Evolutionary conservation across 2,113 vertebrate species (phyloP), one percentile per base, ranked within the genome.

Genomic region (Felis catus): DNA sequence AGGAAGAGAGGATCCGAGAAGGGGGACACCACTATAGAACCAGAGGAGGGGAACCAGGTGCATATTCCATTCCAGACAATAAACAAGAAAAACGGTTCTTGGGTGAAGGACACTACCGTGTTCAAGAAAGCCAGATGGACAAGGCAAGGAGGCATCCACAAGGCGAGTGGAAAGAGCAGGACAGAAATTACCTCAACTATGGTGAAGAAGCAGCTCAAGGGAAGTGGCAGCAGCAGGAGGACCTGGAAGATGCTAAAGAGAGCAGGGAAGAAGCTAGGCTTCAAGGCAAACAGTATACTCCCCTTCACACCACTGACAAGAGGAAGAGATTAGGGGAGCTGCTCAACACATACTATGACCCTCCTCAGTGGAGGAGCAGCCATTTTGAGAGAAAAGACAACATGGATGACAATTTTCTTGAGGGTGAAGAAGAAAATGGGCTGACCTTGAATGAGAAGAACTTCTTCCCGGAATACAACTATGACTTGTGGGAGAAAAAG

Each of bases 321-420:
- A 98, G 99, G 91, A 99, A 99, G 94, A 98, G 99, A 39, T 98
- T 98, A 21, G 97, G 98, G 0, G 98, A 98, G 91, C 98, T 99
- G 81, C 98, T 98, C 97, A 96, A 98, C 84, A 41, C 99, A 9
- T 99, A 98, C 96, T 99, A 99, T 91, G 98, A 99, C 2, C 99
- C 99, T 36, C 98, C 99, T 63, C 99, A 99, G 99, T 99, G 98
- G 98, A 99, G 99, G 96, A 99, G 91, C 70, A 96, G 9, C 51
- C 97, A 61, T 55, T 55, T 95, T 63, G 98, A 98, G 87, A 99
- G 98, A 16, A 98, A 97, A 70, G 98, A 98, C 48, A 29, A 97
- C 0, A 0, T 73, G 25, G 94, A 97, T 13, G 97, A 98, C 58
- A 95, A 80, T 87, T 97, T 98, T 39, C 97, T 96, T 48, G 98